Base-by-base conservation (phyloP, 2,888 invertebrate species). In the Copidosoma aretas region DNA sequence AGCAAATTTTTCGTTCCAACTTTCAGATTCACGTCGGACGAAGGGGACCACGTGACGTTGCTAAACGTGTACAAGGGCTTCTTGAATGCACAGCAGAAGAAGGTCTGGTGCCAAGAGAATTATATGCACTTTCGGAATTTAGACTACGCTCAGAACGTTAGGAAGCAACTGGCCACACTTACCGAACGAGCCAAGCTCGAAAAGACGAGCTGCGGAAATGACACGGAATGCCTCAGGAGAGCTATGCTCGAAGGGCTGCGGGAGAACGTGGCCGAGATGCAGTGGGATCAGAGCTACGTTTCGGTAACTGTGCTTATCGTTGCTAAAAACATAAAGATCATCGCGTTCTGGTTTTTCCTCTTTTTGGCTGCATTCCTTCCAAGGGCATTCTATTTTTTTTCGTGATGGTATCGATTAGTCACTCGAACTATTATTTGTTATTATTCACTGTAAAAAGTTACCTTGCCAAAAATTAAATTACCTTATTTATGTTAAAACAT, bases 1-100 rank as follows among this genome's bases (percentile, higher is more conserved):
- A 32, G 17, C 32, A 43, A 17, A 19, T 22, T 61, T 43, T 60
- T 25, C 25, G 14, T 52, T 61, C 2, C 24, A 25, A 19, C 32
- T 53, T 32, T 21, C 73, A 95, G 95, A 84, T 97, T 97, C 82
- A 84, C 89, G 67, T 93, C 95, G 0, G 88, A 91, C 22, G 89
- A 93, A 74, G 98, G 99, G 15, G 98, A 99, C 84, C 96, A 96
- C 80, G 86, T 98, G 54, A 97, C 95, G 1, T 86, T 96, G 64
- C 86, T 98, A 17, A 98, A 97, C 82, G 91, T 97, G 49, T 97
- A 89, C 82, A 90, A 90, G 78, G 92, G 91, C 5, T 97, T 89
- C 84, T 89, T 88, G 75, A 91, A 90, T 78, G 87, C 90, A 0
- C 89, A 90, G 4, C 87, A 90, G 72, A 90, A 90, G 77, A 91